phyloP scores from a whole-genome alignment of 2,797 vertebrate species.

The Linurgus olivaceus region DNA sequence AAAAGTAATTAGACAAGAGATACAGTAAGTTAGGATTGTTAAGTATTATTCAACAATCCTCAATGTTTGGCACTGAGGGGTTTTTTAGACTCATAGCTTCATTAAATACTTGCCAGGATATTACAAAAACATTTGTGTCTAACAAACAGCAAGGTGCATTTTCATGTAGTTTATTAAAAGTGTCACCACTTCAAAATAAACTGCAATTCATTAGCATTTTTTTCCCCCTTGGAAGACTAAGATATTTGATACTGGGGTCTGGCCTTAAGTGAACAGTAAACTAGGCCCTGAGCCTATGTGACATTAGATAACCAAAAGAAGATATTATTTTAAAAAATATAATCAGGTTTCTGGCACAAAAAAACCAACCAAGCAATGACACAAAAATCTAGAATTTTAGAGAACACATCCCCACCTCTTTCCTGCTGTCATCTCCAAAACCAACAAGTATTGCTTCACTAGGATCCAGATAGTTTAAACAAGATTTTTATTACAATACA shows the following conservation, averaged over 20 bases:
- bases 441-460: neutral
- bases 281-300: neutral
- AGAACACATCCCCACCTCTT: neutral
- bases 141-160: neutral
- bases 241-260: neutral
- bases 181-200: neutral
- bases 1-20: neutral
- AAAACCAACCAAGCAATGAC: neutral
- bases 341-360: neutral
- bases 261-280: neutral
- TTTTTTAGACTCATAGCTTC: neutral
- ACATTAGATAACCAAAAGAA: neutral
- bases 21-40: neutral
- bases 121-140: neutral
- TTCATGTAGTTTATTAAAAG: neutral
- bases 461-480: neutral
- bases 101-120: neutral
- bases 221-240: neutral
- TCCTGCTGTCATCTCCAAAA: neutral
- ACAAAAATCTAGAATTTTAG: neutral
- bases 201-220: neutral
- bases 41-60: neutral
- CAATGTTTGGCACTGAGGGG: fast-evolving
- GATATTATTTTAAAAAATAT: fast-evolving
- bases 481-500: neutral